Evolutionary conservation across 2,113 vertebrate species (phyloP).

Genomic region (Rallus limicola): DNA sequence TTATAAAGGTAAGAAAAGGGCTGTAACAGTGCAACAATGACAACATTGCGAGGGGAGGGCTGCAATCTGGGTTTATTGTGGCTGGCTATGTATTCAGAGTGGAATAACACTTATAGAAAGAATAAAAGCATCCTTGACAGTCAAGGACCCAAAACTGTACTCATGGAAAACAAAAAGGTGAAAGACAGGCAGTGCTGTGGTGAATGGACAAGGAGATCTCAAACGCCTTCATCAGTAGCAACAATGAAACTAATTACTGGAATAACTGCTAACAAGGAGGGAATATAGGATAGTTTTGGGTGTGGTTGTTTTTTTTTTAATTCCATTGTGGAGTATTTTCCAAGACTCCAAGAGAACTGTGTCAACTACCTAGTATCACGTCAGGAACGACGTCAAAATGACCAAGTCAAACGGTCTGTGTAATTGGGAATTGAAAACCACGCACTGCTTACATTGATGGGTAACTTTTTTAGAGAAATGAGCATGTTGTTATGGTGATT

Average conservation of each 20-base stretch:
- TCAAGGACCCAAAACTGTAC: neutral
- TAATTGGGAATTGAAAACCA: neutral
- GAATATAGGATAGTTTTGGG: neutral
- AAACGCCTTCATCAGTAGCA: neutral
- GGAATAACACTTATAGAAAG: neutral
- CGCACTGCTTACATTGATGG: neutral
- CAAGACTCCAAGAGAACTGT: neutral
- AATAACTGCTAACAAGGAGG: neutral
- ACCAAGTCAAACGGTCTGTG: neutral
- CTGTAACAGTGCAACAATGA: neutral
- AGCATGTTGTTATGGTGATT: conserved; percentile 24
- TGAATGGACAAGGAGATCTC: neutral
- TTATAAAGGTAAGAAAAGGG: neutral
- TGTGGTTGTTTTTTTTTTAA: neutral
- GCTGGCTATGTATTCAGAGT: neutral
- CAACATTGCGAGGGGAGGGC: neutral
- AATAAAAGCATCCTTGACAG: neutral
- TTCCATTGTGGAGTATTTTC: neutral
- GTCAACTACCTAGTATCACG: neutral
- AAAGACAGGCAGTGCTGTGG: neutral
- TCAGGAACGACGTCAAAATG: neutral
- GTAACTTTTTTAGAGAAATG: neutral
- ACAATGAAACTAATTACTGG: neutral
- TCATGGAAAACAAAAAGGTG: neutral
- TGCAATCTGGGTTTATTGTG: neutral